Evolutionary conservation across 2,797 vertebrate genomes (phyloP).

Genomic region (Gastrophryne carolinensis): DNA sequence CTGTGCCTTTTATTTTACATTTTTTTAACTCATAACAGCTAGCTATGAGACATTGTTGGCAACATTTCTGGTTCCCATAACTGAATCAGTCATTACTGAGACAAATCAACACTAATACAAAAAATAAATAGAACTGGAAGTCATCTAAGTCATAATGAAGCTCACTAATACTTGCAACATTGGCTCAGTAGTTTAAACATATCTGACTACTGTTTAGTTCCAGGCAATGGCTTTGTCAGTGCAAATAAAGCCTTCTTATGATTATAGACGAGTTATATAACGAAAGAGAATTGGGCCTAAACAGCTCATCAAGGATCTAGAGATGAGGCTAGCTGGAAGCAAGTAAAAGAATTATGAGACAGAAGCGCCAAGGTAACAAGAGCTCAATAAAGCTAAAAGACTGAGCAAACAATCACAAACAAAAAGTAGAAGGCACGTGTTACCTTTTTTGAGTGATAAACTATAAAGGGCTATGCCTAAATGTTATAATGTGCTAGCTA

Average conservation of each 20-base stretch:
- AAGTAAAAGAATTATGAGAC: neutral
- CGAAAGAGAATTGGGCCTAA: neutral
- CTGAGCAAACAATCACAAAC: too few relatives aligned
- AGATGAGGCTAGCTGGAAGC: neutral
- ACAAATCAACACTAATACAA: neutral
- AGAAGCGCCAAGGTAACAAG: too few relatives aligned
- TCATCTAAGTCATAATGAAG: neutral
- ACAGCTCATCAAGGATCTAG: neutral
- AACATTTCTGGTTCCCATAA: neutral
- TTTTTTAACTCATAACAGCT: too few relatives aligned
- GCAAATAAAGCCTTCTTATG: neutral
- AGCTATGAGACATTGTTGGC: too few relatives aligned
- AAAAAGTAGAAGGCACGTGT: too few relatives aligned
- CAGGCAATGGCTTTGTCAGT: neutral
- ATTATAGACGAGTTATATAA: constrained; percentile 3
- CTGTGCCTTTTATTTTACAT: too few relatives aligned
- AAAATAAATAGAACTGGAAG: neutral
- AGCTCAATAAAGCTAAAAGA: too few relatives aligned
- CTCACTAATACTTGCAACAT: neutral
- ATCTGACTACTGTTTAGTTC: neutral
- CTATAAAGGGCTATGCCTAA: too few relatives aligned
- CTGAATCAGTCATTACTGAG: neutral
- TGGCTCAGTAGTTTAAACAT: neutral
- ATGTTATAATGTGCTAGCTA: too few relatives aligned
- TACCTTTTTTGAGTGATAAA: too few relatives aligned